Base-by-base conservation (phyloP, 2,888 invertebrate species). In the Ophion ventricosus region DNA sequence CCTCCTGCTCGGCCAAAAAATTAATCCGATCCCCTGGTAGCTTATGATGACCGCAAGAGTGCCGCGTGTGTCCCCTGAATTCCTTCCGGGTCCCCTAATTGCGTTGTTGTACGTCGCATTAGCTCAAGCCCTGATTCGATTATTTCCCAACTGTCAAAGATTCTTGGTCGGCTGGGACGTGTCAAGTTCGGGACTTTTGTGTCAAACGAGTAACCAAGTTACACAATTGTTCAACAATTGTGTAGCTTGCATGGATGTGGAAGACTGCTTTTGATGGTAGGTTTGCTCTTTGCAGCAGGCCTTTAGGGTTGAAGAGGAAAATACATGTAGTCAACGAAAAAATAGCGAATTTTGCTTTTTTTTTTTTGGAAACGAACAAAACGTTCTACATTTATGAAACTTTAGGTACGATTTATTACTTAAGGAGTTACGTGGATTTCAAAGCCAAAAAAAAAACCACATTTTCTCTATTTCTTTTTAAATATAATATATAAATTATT, bases 41-140 rank as follows among this genome's bases (percentile, higher is more conserved):
- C 75, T 82, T 85, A 67, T 77, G 77, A 66, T 82, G 85, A 85
- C 84, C 84, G 54, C 84, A 43, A 61, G 40, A 82, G 73, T 70
- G 67, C 43, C 20, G 35, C 8, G 43, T 56, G 43, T 56, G 54
- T 56, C 57, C 43, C 43, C 29, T 57, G 23, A 67, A 83, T 63
- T 59, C 59, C 56, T 54, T 43, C 35, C 54, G 59, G 20, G 78
- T 74, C 74, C 63, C 35, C 23, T 73, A 66, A 56, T 69, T 29
- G 70, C 54, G n/a, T 70, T 56, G 20, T 54, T 54, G 11, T 29
- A 49, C n/a, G 14, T 5, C 4, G 29, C n/a, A 7, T 35, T 5
- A 10, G n/a, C 56, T 20, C 35, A 8, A 35, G 35, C 35, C 17
- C 3, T 49, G 49, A 49, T 49, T 49, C 49, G 17, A 49, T 49